Base-by-base conservation (phyloP, 1,140 invertebrate genomes). In the Leptinotarsa undecemlineata region DNA sequence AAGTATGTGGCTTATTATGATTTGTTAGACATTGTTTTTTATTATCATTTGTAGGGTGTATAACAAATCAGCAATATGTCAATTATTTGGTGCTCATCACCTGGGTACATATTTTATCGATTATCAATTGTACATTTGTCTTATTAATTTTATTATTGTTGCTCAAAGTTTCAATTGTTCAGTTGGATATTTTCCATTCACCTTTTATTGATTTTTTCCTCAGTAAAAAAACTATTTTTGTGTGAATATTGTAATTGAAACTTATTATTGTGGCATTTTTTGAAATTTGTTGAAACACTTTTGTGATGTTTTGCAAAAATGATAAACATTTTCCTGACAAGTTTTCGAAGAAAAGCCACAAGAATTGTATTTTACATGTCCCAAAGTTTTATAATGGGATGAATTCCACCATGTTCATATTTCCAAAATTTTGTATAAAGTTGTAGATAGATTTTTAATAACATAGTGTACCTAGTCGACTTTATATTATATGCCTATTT, bases 391-490 rank as follows among this genome's bases (percentile, higher is more conserved):
- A 71, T 68, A 68, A 17, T 8, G 63, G 69, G 70, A 74, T 74
- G 73, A 74, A 80, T 78, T 83, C 74, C 74, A 80, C 77, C 77
- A 76, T 64, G 61, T 72, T 75, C 74, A 77, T 79, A 78, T 81
- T 83, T 79, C 78, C 77, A 79, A 81, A 82, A 74, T 63, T 23
- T 51, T 83, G 79, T 83, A 83, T 80, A 84, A 82, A 82, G 62
- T 81, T 85, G 83, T 85, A 85, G 83, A 85, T 85, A 84, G 79
- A 80, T 80, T 82, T 84, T 83, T 83, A 81, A 78, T 80, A 81
- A 80, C 81, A 57, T 57, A 81, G 75, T 76, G 74, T 79, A 82
- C 79, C 82, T 82, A 83, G 82, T 83, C 82, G 82, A 81, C 81
- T 80, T 80, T 75, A 77, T 80, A 79, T 79, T 79, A 80, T 81